Base-by-base conservation (phyloP, 2,888 invertebrate species). In the Pristionchus fissidentatus region DNA sequence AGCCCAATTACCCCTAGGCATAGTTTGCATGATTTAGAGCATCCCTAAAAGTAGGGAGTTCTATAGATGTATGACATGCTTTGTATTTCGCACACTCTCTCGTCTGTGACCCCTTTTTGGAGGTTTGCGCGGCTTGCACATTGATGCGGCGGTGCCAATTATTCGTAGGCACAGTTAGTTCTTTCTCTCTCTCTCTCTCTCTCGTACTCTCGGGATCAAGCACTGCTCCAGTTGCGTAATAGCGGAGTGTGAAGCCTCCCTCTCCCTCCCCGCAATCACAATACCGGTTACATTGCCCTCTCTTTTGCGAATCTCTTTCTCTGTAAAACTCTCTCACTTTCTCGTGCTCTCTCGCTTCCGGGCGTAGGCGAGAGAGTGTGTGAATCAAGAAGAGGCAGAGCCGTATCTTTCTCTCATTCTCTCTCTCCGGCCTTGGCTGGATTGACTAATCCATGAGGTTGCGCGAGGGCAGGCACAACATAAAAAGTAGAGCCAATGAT, bases 251-350 rank as follows among this genome's bases (percentile, higher is more conserved):
- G n/a, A 38, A 22, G 62, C 62, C 62, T 38, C 55, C 38, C 62
- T n/a, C n/a, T n/a, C n/a, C n/a, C n/a, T n/a, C n/a, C n/a, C n/a
- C n/a, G n/a, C n/a, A n/a, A n/a, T n/a, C n/a, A n/a, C n/a, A n/a
- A n/a, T 19, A 15, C 32, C 60, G 62, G 22, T 66, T n/a, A 38
- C 22, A 66, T 66, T 66, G 62, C 38, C 62, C 62, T 66, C 62
- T 38, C 62, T 66, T 66, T 66, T 66, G 62, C 35, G 35, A 38
- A 32, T 66, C 62, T 66, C n/a, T n/a, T n/a, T n/a, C n/a, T n/a
- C n/a, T n/a, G n/a, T n/a, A n/a, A n/a, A n/a, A n/a, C n/a, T n/a
- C n/a, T n/a, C n/a, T n/a, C n/a, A n/a, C n/a, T n/a, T n/a, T n/a
- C n/a, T n/a, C n/a, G 22, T n/a, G 52, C 4, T 52, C 7, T 5